Percentiles rank a stretch among this genome's conserved stretches.
Evolutionary conservation across 2,888 invertebrate genomes (phyloP).

Genomic region (Limnephilus marmoratus): DNA sequence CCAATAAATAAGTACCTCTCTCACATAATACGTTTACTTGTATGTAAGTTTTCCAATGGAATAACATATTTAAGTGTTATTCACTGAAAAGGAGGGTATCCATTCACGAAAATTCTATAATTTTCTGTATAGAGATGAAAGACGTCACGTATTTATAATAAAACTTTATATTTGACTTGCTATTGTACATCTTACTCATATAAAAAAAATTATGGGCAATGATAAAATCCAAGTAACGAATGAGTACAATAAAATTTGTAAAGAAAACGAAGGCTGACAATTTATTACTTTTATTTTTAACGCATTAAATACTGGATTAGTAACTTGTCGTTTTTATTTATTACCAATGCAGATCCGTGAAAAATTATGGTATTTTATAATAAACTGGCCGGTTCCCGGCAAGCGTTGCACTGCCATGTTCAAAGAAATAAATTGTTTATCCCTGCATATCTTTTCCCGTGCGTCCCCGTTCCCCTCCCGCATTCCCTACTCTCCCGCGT

Average conservation of each 20-base stretch:
- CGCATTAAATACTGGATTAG: neutral
- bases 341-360: too few species aligned
- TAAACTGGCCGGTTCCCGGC: too few species aligned
- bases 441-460: too few species aligned
- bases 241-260: neutral
- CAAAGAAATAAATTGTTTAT: too few species aligned
- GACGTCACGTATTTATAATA: neutral
- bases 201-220: neutral
- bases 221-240: neutral
- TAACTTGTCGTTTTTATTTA: too few species aligned
- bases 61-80: neutral
- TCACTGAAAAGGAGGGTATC: neutral
- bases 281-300: neutral
- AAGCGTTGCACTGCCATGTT: too few species aligned
- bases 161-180: neutral
- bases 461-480: too few species aligned
- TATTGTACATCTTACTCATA: neutral
- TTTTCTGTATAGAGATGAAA: neutral
- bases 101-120: neutral
- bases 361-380: too few species aligned
- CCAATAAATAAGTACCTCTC: neutral
- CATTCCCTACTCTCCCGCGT: too few species aligned
- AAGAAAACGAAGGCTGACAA: neutral
- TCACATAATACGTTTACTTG: neutral
- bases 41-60: neutral